phyloP scores from a whole-genome alignment of 2,797 vertebrate genomes.

The Trematomus bernacchii region DNA sequence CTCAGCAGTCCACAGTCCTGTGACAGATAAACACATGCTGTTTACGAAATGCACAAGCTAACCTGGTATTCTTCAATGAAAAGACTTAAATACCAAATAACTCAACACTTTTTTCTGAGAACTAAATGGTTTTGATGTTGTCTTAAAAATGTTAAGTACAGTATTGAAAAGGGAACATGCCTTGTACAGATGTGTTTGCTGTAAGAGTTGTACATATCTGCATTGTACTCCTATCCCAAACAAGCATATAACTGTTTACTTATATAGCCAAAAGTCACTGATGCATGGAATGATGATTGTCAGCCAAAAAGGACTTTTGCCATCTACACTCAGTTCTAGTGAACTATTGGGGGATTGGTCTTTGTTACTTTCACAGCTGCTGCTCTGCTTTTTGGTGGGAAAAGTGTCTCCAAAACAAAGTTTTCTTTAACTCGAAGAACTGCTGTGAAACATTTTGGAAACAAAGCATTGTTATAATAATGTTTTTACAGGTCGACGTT shows the following conservation, averaged over 20 bases:
- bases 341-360: not conserved
- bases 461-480: not conserved
- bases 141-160: slow-evolving; percentile 35
- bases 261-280: slow-evolving; percentile 33
- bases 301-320: slow-evolving; percentile 22
- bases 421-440: not conserved
- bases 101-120: slow-evolving; percentile 55
- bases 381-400: not conserved
- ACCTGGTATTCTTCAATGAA: slow-evolving; percentile 37
- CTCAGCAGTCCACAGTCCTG: slow-evolving; percentile 49
- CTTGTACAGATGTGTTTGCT: slow-evolving; percentile 64
- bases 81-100: slow-evolving; percentile 42
- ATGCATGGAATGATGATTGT: slow-evolving; percentile 46
- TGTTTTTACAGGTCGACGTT: slow-evolving; percentile 87
- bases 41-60: slow-evolving; percentile 55
- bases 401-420: not conserved
- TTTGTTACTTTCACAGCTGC: not conserved
- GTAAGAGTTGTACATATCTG: not conserved
- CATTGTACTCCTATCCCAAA: slow-evolving; percentile 10
- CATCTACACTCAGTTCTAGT: not conserved
- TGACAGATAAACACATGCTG: slow-evolving; percentile 55
- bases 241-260: slow-evolving; percentile 43
- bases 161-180: slow-evolving; percentile 48
- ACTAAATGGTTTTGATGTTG: slow-evolving; percentile 45
- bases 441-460: not conserved